Base-by-base conservation (phyloP, 2,113 vertebrate genomes). In the Turdus rufiventris region DNA sequence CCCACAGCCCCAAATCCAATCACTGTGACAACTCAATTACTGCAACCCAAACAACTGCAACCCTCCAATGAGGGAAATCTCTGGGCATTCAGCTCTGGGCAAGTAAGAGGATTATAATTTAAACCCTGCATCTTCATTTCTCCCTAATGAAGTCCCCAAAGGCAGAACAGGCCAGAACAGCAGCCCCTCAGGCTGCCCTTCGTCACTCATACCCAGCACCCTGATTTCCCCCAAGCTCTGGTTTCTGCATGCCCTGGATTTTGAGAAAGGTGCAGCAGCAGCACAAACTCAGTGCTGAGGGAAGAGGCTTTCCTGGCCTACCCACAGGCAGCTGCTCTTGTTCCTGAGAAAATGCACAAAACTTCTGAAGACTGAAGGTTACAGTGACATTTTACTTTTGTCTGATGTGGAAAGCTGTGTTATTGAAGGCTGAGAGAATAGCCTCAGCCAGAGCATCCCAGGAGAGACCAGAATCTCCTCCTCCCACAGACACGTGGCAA, bases 251-350 rank as follows among this genome's bases (percentile, higher is more conserved):
- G 10, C 73, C 45, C 74, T 61, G 65, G 12, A 1, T 15, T 61
- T n/a, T 36, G 24, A 13, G 18, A 1, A 47, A 56, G 77, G 54
- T 14, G 18, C 5, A 24, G 5, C 43, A 24, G 5, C 43, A 57
- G 58, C 68, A 51, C 16, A 7, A 72, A 5, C 42, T 33, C 38
- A 0, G 34, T 1, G 33, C 12, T 0, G 3, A 29, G 2, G 34
- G 34, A 45, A 73, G 50, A 34, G 9, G 34, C 47, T 20, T 33
- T 57, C 21, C 86, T 9, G 9, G 12, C 12, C 16, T 42, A 18
- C 47, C 36, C 43, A 38, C 9, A 33, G 53, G 38, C 23, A 23
- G 50, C 42, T 42, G 36, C 61, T 82, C 85, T 74, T 1, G 0
- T 3, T 38, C 51, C 43, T 29, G 43, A 0, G 0, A 14, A 75